phyloP scores from a whole-genome alignment of 2,888 invertebrate genomes.

The Drosophila ustulata region DNA sequence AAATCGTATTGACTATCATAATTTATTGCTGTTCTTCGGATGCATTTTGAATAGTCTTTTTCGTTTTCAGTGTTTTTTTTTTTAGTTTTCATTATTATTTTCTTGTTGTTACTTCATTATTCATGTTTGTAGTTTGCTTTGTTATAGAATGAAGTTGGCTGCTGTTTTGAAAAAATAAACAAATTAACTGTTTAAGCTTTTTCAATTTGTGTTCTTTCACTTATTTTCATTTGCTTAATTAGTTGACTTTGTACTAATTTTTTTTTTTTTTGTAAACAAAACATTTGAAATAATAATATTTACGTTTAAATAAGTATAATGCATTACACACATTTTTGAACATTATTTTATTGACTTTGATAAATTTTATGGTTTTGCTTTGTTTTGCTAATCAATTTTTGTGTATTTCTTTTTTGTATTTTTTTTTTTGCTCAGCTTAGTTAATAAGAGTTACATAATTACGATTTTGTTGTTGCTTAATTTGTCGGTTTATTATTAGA shows the following conservation, averaged over 20 bases:
- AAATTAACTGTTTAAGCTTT: constrained; percentile 13
- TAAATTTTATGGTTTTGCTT: constrained; percentile 67
- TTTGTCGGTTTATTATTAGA: constrained; percentile 55
- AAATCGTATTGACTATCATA: constrained; percentile 24
- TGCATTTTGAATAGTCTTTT: constrained; percentile 27
- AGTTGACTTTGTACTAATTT: constrained; percentile 39
- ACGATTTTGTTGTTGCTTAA: constrained; percentile 55
- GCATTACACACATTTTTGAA: constrained; percentile 76
- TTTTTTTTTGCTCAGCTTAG: constrained; percentile 68
- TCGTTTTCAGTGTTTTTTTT: constrained; percentile 11
- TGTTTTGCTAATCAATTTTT: constrained; percentile 70
- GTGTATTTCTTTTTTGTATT: constrained; percentile 61
- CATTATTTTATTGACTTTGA: constrained; percentile 80
- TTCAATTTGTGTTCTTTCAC: constrained; percentile 48
- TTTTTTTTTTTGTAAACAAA: constrained; percentile 56
- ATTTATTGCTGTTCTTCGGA: constrained; percentile 47
- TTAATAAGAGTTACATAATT: constrained; percentile 64
- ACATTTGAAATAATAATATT: constrained; percentile 68
- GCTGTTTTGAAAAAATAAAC: constrained; percentile 36
- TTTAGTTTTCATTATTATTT: constrained; percentile 28
- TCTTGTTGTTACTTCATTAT: constrained; percentile 41
- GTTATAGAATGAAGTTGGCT: constrained; percentile 32
- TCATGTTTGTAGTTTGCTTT: constrained; percentile 30
- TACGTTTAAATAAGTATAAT: constrained; percentile 77
- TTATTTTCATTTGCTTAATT: constrained; percentile 54